Base-by-base conservation (phyloP, 1,140 invertebrate species). In the Tigriopus japonicus region DNA sequence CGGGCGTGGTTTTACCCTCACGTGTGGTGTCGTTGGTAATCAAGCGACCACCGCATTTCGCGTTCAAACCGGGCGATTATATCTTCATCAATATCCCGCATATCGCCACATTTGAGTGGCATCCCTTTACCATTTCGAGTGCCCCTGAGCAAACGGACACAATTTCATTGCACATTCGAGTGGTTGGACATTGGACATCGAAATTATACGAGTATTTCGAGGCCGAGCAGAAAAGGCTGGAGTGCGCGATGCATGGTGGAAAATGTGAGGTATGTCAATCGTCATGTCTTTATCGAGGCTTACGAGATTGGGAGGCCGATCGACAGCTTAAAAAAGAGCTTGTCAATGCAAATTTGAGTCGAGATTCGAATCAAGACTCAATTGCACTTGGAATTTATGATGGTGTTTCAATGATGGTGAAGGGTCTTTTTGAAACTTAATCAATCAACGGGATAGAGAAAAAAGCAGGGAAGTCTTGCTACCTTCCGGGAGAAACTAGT, bases 81-180 rank as follows among this genome's bases (percentile, higher is more conserved):
- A 80, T 95, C 14, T 96, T 91, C 67, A 82, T 95, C 0, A 91
- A 92, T 69, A 85, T 97, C 61, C 92, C 92, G 0, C 80, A 78
- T 6, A 91, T 96, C 64, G 89, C 93, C 0, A 81, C 81, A 56
- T 91, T 87, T 68, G 93, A 96, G 73, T 96, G 90, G 90, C 92
- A 96, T 80, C 91, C 92, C 0, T 95, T 97, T 67, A 95, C 92
- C 1, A 87, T 96, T 64, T 93, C 89, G 73, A 92, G 87, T 66
- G 88, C 90, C 17, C 92, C 92, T 0, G 91, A 96, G 74, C 83
- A 92, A 70, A 42, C 68, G 87, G 88, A 87, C 67, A 84, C 87
- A 66, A 81, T 96, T 69, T 93, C 87, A 86, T 74, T 96, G 0
- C 93, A 96, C 71, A 87, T 97, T 62, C 77, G 91, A 61, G 89